These are phyloP conservation scores for Coranthus polyacanthus DNA, from an alignment of 2,797 vertebrate genomes.

Conservation along the genomic window DNA sequence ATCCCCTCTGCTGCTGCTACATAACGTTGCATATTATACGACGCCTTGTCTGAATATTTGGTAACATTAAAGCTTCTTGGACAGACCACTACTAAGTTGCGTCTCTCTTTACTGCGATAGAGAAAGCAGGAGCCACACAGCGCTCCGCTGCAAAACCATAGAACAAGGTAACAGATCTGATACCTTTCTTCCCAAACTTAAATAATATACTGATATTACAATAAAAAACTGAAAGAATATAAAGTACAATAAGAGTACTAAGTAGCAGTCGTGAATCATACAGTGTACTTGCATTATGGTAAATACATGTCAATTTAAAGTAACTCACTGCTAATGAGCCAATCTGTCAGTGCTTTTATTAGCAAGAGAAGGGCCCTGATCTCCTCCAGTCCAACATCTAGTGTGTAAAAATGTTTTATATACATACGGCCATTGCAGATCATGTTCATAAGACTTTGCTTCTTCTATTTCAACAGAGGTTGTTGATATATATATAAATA, in stretches of 20 bases:
- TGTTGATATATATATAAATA: conserved; percentile 28
- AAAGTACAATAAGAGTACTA: conserved; percentile 17
- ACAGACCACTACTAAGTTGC: background rate
- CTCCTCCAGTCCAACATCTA: conserved; percentile 3
- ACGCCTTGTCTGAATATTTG: conserved; percentile 22
- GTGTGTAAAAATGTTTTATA: conserved; percentile 1
- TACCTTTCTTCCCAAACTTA: conserved; percentile 22
- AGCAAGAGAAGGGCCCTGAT: too few relatives aligned
- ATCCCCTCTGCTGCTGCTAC: conserved; percentile 2
- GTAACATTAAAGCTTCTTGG: conserved; percentile 7
- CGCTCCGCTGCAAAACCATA: conserved; percentile 10
- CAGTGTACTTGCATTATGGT: background rate
- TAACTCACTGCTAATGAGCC: conserved; percentile 18
- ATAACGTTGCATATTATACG: conserved; percentile 8
- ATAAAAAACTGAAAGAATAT: conserved; percentile 51
- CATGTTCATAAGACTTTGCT: conserved; percentile 2
- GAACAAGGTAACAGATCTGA: conserved; percentile 23
- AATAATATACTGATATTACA: conserved; percentile 42
- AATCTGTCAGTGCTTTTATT: conserved; percentile 12
- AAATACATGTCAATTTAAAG: background rate
- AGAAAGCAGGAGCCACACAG: conserved; percentile 20
- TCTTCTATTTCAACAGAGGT: conserved; percentile 11
- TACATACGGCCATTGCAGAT: conserved; percentile 10
- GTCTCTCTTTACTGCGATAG: conserved; percentile 9
- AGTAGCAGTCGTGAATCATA: conserved; percentile 12